Percentiles rank a stretch among this genome's conserved stretches.
Evolutionary conservation across 2,888 invertebrate species (phyloP).

Genomic region (Erebia palarica): DNA sequence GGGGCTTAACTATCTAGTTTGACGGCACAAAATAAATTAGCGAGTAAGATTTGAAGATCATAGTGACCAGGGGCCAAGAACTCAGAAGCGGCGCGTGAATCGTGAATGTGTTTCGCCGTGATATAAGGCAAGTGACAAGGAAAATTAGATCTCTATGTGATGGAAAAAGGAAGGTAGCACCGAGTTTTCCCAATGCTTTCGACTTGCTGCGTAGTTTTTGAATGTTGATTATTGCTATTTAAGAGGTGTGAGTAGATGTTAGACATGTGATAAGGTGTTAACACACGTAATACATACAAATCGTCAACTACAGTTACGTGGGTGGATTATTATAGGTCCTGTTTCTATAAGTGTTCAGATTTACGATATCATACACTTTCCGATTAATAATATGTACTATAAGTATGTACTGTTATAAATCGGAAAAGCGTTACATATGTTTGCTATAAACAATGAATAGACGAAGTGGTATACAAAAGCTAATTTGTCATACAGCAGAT

Average conservation of each 20-base stretch:
- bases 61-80: neutral
- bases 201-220: conserved; percentile 48
- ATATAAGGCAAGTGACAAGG: neutral
- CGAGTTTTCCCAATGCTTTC: conserved; percentile 21
- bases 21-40: neutral
- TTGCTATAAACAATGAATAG: too few species aligned
- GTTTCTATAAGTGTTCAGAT: too few species aligned
- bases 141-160: conserved; percentile 6
- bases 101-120: neutral
- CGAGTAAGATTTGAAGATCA: neutral
- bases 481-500: too few species aligned
- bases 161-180: conserved; percentile 14
- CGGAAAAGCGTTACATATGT: too few species aligned
- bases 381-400: too few species aligned
- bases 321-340: too few species aligned
- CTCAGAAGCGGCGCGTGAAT: neutral
- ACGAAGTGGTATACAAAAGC: too few species aligned
- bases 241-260: conserved; percentile 4
- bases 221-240: neutral
- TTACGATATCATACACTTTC: too few species aligned
- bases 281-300: conserved; percentile 9
- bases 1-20: too few species aligned
- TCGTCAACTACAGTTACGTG: neutral
- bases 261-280: conserved; percentile 8
- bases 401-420: too few species aligned